Evolutionary conservation across 1,140 invertebrate genomes (phyloP), one percentile per base, ranked within the genome.

Genomic region (Bombus fervidus): DNA sequence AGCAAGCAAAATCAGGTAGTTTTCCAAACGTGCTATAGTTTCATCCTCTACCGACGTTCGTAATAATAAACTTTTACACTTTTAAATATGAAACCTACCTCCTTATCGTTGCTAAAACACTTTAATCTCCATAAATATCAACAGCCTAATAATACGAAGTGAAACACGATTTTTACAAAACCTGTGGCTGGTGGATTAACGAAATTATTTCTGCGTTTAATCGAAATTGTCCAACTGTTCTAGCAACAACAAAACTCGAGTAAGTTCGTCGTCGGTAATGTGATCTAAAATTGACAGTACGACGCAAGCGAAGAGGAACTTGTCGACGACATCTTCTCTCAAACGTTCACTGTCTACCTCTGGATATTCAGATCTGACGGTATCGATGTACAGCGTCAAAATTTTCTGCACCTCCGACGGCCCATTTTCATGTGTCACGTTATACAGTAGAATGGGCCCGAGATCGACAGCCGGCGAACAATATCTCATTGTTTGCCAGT

Each of bases 401-500:
- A 90, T 78, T 57, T 68, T 39, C 8, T 86, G 62, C 37, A 82
- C 66, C 28, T 83, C 34, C 22, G 71, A 22, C 31, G 39, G 39
- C 1, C 76, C 53, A 10, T 59, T 18, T 25, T 87, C 72, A 3
- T 53, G 79, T 1, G 73, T 79, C 13, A 86, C n/a, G 72, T 91
- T 91, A 39, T 87, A 81, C 28, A 88, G 82, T 5, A 94, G 75
- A 75, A 93, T 88, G 47, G 90, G 85, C 9, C 87, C 85, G 6
- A 95, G 80, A 75, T 95, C 95, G 47, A 93, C 73, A 25, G 80
- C 85, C 28, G 90, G 89, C 37, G 91, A 93, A 3, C 86, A 90
- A 64, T 91, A 92, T 41, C 81, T 90, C 87, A 92, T 87, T 47
- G 89, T 84, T 73, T 93, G 92, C 91, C 94, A 93, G 80, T 94